phyloP scores from a whole-genome alignment of 2,888 invertebrate genomes.

The Archips xylosteana region DNA sequence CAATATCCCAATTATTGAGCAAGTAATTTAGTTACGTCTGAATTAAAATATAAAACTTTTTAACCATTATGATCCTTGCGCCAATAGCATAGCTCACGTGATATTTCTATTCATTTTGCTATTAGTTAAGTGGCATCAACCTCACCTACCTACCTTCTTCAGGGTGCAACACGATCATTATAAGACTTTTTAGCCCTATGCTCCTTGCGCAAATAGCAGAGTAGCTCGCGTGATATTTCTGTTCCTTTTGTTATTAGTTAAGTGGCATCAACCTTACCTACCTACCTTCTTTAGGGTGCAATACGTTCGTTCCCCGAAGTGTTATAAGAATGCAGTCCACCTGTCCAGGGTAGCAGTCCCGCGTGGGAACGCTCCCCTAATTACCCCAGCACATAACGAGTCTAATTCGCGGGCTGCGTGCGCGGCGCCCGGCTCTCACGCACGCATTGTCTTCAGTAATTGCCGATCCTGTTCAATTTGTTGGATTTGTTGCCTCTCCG shows the following conservation, averaged over 20 bases:
- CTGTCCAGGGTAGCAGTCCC: slow-evolving; percentile 58
- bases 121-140: no score
- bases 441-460: slow-evolving; percentile 85
- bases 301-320: slow-evolving; percentile 13
- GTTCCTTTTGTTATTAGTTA: no score
- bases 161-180: slow-evolving; percentile 6
- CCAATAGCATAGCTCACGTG: no score
- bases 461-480: slow-evolving; percentile 85
- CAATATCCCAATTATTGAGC: no score
- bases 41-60: no score
- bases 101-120: no score
- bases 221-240: no score
- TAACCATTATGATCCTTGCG: no score
- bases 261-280: not conserved
- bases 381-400: slow-evolving; percentile 79
- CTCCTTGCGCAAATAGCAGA: no score
- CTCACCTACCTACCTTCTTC: not conserved
- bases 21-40: no score
- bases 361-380: slow-evolving; percentile 82
- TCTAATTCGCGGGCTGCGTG: slow-evolving; percentile 84
- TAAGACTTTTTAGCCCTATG: no score
- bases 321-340: slow-evolving; percentile 51
- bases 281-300: slow-evolving; percentile 1
- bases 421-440: slow-evolving; percentile 79
- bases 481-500: slow-evolving; percentile 78